A percentile compares a stretch with the other conserved stretches of the same genome.
These are phyloP conservation scores for Caenorhabditis remanei DNA, from an alignment of 1,140 invertebrate genomes.

Conservation along the genomic window DNA sequence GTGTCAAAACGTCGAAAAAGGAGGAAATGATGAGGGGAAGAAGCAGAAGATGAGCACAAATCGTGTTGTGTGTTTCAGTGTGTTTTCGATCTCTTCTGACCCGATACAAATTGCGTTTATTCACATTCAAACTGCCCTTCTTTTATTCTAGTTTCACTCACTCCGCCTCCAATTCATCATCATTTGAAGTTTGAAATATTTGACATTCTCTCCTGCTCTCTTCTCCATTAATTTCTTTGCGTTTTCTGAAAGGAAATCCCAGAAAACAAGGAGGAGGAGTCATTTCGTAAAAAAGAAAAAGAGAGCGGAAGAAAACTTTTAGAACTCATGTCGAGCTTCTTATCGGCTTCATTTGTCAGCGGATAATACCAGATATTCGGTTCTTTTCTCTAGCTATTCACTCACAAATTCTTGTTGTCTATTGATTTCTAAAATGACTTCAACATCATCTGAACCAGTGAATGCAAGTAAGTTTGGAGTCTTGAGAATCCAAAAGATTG, in stretches of 20 bases:
- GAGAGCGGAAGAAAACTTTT: not conserved
- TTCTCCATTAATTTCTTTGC: not conserved
- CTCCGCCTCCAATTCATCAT: conserved; percentile 7
- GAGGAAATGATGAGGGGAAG: conserved; percentile 26
- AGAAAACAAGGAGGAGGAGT: conserved; percentile 13
- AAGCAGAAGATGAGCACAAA: not conserved
- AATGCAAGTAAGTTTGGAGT: conserved; percentile 8
- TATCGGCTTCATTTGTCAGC: conserved; percentile 16
- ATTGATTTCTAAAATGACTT: not conserved
- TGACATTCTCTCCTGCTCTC: not conserved
- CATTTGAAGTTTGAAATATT: not conserved
- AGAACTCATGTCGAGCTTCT: conserved; percentile 34
- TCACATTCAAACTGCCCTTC: not conserved
- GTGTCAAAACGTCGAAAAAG: not conserved
- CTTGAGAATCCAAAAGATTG: too few relatives aligned
- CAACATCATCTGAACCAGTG: not conserved
- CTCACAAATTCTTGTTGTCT: not conserved
- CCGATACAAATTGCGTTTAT: not conserved
- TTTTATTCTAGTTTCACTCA: not conserved
- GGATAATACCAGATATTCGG: conserved; percentile 5
- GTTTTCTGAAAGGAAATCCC: not conserved
- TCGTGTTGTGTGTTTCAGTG: conserved; percentile 11
- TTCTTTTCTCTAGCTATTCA: not conserved
- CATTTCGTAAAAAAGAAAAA: conserved; percentile 36
- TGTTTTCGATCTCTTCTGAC: not conserved